Percentiles rank a stretch among this genome's conserved stretches.
Conservation (phyloP, 2,888 invertebrate genomes). For the Amphimallon solstitiale region DNA sequence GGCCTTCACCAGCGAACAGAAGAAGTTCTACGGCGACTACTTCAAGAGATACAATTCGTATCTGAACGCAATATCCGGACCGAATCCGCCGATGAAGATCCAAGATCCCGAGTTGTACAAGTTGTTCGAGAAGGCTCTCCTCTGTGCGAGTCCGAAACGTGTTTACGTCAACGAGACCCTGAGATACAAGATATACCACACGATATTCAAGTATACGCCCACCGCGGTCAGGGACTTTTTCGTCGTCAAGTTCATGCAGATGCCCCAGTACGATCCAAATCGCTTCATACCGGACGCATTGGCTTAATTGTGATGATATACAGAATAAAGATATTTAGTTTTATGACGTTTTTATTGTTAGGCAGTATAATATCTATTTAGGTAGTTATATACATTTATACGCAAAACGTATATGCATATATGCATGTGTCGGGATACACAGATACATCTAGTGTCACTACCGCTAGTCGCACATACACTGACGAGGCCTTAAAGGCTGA, state of each 20-base stretch:
- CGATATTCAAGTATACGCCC: conserved; percentile 72
- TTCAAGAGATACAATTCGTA: conserved; percentile 73
- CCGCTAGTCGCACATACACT: too few species aligned
- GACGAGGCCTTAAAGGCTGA: too few species aligned
- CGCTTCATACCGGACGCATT: conserved; percentile 17
- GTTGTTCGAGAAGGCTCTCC: conserved; percentile 72
- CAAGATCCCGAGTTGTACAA: conserved; percentile 67
- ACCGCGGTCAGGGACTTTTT: conserved; percentile 69
- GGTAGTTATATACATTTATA: background rate
- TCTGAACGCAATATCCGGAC: conserved; percentile 62
- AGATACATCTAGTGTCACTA: too few species aligned
- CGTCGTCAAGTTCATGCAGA: conserved; percentile 71
- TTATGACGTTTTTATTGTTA: background rate
- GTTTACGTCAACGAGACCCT: conserved; percentile 77
- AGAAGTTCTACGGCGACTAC: conserved; percentile 72
- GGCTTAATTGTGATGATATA: conserved; percentile 1
- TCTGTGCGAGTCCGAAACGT: conserved; percentile 68
- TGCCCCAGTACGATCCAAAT: conserved; percentile 65
- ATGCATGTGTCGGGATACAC: too few species aligned
- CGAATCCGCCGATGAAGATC: conserved; percentile 67
- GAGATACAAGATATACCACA: conserved; percentile 74
- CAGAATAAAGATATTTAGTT: background rate
- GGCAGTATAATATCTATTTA: background rate
- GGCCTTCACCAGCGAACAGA: conserved; percentile 72
- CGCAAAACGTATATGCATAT: too few species aligned